These are phyloP conservation scores for Pyrgus malvae DNA, from an alignment of 2,888 invertebrate species.

Conservation along the genomic window DNA sequence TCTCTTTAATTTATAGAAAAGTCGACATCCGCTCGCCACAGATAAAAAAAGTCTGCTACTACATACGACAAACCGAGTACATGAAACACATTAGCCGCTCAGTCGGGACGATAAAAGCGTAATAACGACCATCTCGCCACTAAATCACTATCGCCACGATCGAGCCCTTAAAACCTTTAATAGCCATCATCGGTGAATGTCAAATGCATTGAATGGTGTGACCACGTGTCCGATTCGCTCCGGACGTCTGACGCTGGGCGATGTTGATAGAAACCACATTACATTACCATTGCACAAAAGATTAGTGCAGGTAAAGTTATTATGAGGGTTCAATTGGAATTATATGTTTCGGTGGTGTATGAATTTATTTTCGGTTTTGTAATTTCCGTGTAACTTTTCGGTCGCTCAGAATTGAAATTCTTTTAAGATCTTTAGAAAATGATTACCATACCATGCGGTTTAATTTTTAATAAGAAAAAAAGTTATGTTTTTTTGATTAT, in stretches of 20 bases:
- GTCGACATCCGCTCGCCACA: background rate
- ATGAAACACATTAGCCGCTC: conserved; percentile 32
- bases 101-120: conserved; percentile 32
- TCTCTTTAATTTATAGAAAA: conserved; percentile 15
- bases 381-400: too few relatives aligned
- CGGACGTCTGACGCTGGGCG: background rate
- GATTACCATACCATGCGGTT: too few relatives aligned
- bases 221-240: background rate
- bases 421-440: too few relatives aligned
- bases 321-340: too few relatives aligned
- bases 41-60: conserved; percentile 11
- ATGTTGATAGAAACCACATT: too few relatives aligned
- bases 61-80: conserved; percentile 21
- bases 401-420: too few relatives aligned
- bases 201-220: conserved; percentile 34
- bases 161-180: conserved; percentile 41
- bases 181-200: conserved; percentile 45
- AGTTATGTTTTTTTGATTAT: too few relatives aligned
- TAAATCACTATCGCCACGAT: conserved; percentile 38
- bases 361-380: too few relatives aligned
- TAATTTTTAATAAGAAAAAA: too few relatives aligned
- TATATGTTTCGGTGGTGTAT: too few relatives aligned
- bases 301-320: too few relatives aligned
- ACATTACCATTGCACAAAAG: too few relatives aligned
- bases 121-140: conserved; percentile 30